These are phyloP conservation scores for Hyles lineata DNA, from an alignment of 2,888 invertebrate species.

Conservation along the genomic window DNA sequence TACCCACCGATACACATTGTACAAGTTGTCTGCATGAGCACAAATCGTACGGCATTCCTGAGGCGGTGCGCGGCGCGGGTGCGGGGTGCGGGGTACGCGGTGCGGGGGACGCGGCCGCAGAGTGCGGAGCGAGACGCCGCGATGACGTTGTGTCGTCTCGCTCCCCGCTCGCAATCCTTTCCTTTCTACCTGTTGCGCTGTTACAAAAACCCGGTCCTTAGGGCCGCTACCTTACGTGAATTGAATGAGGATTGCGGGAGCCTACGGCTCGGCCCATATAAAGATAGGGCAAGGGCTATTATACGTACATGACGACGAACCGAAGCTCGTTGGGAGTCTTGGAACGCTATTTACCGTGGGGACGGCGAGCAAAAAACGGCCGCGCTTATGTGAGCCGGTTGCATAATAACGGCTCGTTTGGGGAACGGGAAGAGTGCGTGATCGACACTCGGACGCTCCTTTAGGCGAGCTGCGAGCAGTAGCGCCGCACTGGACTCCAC, in stretches of 20 bases:
- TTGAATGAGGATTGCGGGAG: conserved; percentile 83
- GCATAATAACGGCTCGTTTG: conserved; percentile 75
- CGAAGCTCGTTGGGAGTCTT: conserved; percentile 65
- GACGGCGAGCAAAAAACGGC: conserved; percentile 70
- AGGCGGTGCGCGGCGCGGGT: conserved; percentile 56
- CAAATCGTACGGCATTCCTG: conserved; percentile 85
- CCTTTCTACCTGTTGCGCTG: conserved; percentile 85
- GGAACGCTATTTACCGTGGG: conserved; percentile 75
- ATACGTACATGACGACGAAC: conserved; percentile 64
- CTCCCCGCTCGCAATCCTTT: conserved; percentile 82
- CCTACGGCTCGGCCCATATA: conserved; percentile 83
- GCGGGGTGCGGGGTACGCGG: not conserved
- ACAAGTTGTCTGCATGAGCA: conserved; percentile 72
- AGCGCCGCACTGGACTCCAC: not conserved
- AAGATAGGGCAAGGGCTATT: conserved; percentile 82
- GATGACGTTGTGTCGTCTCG: conserved; percentile 65
- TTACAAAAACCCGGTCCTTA: conserved; percentile 84
- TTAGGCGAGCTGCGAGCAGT: conserved; percentile 12
- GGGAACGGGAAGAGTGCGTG: conserved; percentile 68
- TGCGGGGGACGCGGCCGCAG: too few species aligned
- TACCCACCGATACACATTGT: conserved; percentile 63
- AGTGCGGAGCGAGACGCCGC: conserved; percentile 60
- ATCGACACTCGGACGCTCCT: conserved; percentile 55
- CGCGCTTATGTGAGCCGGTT: conserved; percentile 72
- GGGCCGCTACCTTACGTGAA: conserved; percentile 85